These are phyloP conservation scores for Novumbra hubbsi DNA, from an alignment of 2,797 vertebrate species.

Conservation along the genomic window DNA sequence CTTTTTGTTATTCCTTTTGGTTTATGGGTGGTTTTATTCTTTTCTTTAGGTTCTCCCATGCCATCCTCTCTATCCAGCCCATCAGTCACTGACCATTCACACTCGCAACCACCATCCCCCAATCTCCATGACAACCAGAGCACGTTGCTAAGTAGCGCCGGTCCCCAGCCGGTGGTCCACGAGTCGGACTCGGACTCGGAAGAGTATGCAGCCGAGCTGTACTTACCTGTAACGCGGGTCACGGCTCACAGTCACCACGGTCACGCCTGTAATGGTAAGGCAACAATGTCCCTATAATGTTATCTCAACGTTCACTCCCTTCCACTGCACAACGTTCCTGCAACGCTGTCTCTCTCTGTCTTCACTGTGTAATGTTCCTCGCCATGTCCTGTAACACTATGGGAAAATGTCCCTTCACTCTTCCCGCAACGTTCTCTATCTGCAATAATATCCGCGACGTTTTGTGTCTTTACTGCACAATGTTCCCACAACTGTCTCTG, in stretches of 20 bases:
- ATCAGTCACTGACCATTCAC: slow-evolving; percentile 72
- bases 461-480: not conserved
- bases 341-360: not conserved
- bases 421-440: not conserved
- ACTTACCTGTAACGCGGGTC: slow-evolving; percentile 56
- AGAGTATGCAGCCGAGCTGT: slow-evolving; percentile 68
- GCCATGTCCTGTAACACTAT: not conserved
- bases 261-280: slow-evolving; percentile 69
- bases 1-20: slow-evolving; percentile 22
- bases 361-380: not conserved
- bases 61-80: slow-evolving; percentile 81
- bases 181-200: slow-evolving; percentile 75
- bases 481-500: not conserved
- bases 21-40: slow-evolving; percentile 54
- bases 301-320: not conserved
- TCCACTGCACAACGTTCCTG: not conserved
- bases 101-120: slow-evolving; percentile 77
- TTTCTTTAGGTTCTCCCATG: slow-evolving; percentile 72
- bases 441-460: not conserved
- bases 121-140: slow-evolving; percentile 83
- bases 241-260: slow-evolving; percentile 21
- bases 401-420: not conserved
- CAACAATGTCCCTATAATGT: not conserved
- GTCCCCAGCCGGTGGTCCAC: slow-evolving; percentile 67
- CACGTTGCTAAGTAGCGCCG: slow-evolving; percentile 80